phyloP scores from a whole-genome alignment of 2,797 vertebrate species.

The Parauchenoglanis punctatus region DNA sequence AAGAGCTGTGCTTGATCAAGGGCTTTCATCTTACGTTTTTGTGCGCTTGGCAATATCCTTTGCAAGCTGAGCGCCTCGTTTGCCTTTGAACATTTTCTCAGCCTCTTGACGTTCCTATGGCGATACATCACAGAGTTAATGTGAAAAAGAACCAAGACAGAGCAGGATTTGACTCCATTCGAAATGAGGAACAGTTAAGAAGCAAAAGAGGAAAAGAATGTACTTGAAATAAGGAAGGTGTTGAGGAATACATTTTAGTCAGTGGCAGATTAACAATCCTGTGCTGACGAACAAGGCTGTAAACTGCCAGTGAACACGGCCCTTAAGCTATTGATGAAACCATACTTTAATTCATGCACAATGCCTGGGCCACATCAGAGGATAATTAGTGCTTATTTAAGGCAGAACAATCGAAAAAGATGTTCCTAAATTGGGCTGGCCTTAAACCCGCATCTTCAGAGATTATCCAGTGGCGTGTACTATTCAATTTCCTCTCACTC shows the following conservation, averaged over 20 bases:
- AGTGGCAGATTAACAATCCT: background rate
- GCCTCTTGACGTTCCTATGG: constrained; percentile 98
- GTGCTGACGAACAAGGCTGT: background rate
- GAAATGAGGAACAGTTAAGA: background rate
- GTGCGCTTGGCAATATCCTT: constrained; percentile 98
- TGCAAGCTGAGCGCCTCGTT: constrained; percentile 98
- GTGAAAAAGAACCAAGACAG: constrained; percentile 49
- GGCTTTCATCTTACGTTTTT: constrained; percentile 95
- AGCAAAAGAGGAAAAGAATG: background rate
- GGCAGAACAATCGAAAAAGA: background rate
- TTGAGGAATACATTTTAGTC: background rate
- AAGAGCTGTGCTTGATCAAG: constrained; percentile 79
- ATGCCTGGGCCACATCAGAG: background rate
- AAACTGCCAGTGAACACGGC: background rate
- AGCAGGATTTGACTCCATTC: background rate
- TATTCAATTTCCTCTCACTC: background rate
- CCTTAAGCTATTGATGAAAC: background rate
- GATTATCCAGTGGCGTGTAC: background rate
- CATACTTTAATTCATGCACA: background rate
- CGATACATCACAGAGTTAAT: constrained; percentile 88
- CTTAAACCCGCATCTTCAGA: background rate
- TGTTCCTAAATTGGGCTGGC: background rate
- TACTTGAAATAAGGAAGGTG: background rate
- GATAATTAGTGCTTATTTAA: background rate
- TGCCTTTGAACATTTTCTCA: constrained; percentile 99